Base-by-base conservation (phyloP, 2,888 invertebrate genomes). In the Drosophila ustulata region DNA sequence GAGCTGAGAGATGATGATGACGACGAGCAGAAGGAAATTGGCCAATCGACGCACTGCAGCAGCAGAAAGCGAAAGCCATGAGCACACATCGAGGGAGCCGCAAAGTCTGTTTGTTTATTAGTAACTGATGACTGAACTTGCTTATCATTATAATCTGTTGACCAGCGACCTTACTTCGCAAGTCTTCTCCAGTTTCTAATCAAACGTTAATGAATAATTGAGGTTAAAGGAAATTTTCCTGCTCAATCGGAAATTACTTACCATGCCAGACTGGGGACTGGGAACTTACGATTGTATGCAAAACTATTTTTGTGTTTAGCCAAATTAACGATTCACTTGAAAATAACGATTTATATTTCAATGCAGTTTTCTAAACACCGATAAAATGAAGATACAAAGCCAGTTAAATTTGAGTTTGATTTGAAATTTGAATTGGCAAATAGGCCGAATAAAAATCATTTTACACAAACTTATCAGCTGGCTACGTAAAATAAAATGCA, bases 141-240 rank as follows among this genome's bases (percentile, higher is more conserved):
- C 41, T 13, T 58, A 57, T 74, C 41, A 65, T 59, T 41, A 55
- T 49, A 52, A 59, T 58, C 72, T 37, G 9, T 46, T 37, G 32
- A 9, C 53, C 34, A 43, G 32, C 4, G 6, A 59, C 8, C 11
- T 28, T 59, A 25, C 23, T 39, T 49, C 45, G 28, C 18, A 59
- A 28, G 47, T 41, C 39, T 11, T 73, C 43, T 45, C 30, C 46
- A 47, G 62, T 69, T 85, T 74, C 64, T 58, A 73, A 76, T 69
- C 65, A 69, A 67, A 66, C 46, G 26, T 45, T 32, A 51, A 51
- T 78, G 50, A 70, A 72, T 83, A 77, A 69, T 70, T 71, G 51
- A 68, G 64, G 43, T 56, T 41, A 25, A 43, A n/a, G 41, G 4
- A 26, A 47, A 49, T 56, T 47, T 34, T 23, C n/a, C 6, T 4